A percentile compares a stretch with the other conserved stretches of the same genome.
Conservation (phyloP, 2,113 vertebrate species). For the Calonectris borealis region DNA sequence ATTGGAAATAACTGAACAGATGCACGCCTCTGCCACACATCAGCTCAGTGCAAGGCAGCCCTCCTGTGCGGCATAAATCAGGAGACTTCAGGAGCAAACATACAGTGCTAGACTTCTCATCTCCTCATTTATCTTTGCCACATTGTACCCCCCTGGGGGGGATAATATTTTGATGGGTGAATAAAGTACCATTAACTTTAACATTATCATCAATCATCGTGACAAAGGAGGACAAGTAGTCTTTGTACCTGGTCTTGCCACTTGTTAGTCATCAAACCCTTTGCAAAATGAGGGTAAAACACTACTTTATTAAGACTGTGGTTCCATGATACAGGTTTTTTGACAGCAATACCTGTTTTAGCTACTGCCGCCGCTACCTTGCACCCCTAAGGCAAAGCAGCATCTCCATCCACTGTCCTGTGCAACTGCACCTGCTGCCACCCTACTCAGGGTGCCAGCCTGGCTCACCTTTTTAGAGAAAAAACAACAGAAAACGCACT, state of each 20-base stretch:
- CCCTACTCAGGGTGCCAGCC: background rate
- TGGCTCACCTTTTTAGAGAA: background rate
- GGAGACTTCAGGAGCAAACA: background rate
- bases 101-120: background rate
- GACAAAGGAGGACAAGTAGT: slow-evolving; percentile 48
- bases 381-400: background rate
- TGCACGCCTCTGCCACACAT: background rate
- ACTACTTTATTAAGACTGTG: background rate
- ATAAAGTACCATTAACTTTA: slow-evolving; percentile 35
- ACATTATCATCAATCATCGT: background rate
- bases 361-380: background rate
- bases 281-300: background rate
- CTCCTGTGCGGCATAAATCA: slow-evolving; percentile 25
- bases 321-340: background rate
- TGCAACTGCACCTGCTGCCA: background rate
- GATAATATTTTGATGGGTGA: slow-evolving; percentile 57
- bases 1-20: slow-evolving; percentile 7
- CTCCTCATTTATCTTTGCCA: slow-evolving; percentile 33
- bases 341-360: background rate
- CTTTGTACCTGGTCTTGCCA: slow-evolving; percentile 16
- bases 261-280: slow-evolving; percentile 26
- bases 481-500: background rate
- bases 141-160: background rate
- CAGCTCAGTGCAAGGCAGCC: background rate
- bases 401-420: background rate